A percentile compares a stretch with the other conserved stretches of the same genome.
These are phyloP conservation scores for Hirudo medicinalis DNA, from an alignment of 1,140 invertebrate species.

Conservation along the genomic window DNA sequence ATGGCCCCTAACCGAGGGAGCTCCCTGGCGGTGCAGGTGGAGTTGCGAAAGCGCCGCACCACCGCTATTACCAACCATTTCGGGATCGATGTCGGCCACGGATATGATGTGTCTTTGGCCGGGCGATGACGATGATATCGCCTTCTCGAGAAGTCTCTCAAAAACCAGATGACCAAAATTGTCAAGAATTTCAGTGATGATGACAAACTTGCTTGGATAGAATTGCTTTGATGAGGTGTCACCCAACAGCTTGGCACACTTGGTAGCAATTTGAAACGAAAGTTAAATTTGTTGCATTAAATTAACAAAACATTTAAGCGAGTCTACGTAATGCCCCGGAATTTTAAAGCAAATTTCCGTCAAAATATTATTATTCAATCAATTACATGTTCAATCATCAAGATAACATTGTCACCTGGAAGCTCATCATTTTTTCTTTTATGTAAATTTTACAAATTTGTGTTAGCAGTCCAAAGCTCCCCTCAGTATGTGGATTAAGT, in stretches of 20 bases:
- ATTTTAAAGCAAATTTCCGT: too few species aligned
- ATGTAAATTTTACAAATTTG: too few species aligned
- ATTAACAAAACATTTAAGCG: not conserved
- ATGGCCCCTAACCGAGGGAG: too few species aligned
- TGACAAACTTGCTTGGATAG: conserved; percentile 93
- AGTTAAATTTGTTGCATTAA: not conserved
- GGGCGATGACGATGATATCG: not conserved
- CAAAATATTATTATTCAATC: too few species aligned
- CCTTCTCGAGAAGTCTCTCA: conserved; percentile 2
- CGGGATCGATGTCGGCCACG: not conserved
- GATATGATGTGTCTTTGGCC: not conserved
- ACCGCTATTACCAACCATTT: not conserved
- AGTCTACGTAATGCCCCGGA: too few species aligned
- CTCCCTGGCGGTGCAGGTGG: too few species aligned
- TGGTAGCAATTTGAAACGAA: conserved; percentile 29
- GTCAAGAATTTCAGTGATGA: conserved; percentile 87
- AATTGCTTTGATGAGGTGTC: conserved; percentile 78
- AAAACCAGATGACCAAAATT: conserved; percentile 62
- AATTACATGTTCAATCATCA: too few species aligned
- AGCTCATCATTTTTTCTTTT: too few species aligned
- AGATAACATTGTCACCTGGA: too few species aligned
- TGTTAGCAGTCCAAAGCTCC: too few species aligned
- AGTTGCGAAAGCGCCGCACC: too few species aligned
- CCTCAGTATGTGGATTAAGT: too few species aligned
- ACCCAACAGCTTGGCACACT: conserved; percentile 80